Evolutionary conservation across 2,888 invertebrate genomes (phyloP).

Genomic region (Thecophora atra): DNA sequence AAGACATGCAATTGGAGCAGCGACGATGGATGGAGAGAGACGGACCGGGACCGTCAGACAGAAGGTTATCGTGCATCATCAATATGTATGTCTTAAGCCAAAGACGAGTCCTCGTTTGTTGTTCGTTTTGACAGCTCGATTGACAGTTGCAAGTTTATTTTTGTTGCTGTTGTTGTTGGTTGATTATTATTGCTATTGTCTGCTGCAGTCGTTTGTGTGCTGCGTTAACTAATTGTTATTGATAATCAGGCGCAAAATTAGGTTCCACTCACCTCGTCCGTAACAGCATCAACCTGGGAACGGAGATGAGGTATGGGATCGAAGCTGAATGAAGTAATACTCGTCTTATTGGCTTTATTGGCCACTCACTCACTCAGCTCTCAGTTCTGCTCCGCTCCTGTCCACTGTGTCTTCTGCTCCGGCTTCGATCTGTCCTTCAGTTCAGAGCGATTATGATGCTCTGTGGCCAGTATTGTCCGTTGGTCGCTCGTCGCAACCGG

Average conservation of each 20-base stretch:
- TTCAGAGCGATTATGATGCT: slow-evolving; percentile 4
- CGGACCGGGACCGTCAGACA: slow-evolving; percentile 9
- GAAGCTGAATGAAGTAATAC: no score
- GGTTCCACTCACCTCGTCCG: slow-evolving; percentile 36
- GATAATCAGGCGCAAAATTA: slow-evolving; percentile 54
- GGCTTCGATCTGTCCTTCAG: neutral
- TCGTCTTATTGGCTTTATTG: no score
- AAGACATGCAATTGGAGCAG: slow-evolving; percentile 40
- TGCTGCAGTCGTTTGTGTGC: slow-evolving; percentile 40
- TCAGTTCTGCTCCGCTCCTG: slow-evolving; percentile 5
- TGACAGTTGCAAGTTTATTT: slow-evolving; percentile 39
- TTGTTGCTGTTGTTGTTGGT: slow-evolving; percentile 18
- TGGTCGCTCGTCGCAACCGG: neutral
- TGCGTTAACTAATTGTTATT: slow-evolving; percentile 58
- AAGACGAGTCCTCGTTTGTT: slow-evolving; percentile 24
- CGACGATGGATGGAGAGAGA: neutral
- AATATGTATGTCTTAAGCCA: slow-evolving; percentile 35
- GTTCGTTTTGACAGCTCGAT: slow-evolving; percentile 49
- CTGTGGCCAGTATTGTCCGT: neutral
- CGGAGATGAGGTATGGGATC: no score
- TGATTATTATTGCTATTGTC: slow-evolving; percentile 19
- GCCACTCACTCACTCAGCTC: neutral
- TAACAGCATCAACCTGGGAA: neutral
- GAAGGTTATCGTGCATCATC: slow-evolving; percentile 26
- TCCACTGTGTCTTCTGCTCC: neutral